A percentile compares a stretch with the other conserved stretches of the same genome.
Conservation (phyloP, 2,113 vertebrate genomes). For the Canis aureus region DNA sequence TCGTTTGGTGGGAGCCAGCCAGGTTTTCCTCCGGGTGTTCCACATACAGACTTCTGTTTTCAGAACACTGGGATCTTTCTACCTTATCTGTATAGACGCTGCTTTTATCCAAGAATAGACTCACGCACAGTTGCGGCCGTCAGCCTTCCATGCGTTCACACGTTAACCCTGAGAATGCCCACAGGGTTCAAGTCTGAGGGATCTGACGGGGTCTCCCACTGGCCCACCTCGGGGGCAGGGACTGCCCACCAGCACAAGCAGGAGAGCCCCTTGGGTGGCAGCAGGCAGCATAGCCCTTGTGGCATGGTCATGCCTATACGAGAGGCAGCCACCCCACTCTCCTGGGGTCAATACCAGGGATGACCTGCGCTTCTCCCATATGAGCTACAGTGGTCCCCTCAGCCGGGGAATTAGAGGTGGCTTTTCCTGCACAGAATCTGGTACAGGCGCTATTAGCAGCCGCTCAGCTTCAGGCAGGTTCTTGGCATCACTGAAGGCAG, state of each 20-base stretch:
- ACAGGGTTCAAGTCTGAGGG: not conserved
- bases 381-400: not conserved
- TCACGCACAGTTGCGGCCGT: fast-evolving
- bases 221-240: not conserved
- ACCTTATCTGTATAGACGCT: not conserved
- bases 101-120: not conserved
- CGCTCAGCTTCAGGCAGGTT: not conserved
- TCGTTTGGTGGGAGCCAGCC: too few relatives aligned
- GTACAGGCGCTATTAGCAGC: not conserved
- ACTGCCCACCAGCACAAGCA: fast-evolving
- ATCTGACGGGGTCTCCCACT: not conserved
- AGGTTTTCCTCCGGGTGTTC: not conserved
- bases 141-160: fast-evolving
- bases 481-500: not conserved
- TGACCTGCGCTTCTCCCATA: fast-evolving
- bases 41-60: fast-evolving
- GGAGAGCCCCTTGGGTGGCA: not conserved
- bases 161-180: not conserved
- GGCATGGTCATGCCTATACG: fast-evolving
- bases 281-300: not conserved
- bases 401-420: not conserved
- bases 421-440: not conserved
- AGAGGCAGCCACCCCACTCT: not conserved
- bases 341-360: not conserved
- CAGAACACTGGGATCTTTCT: not conserved